A percentile compares a stretch with the other conserved stretches of the same genome.
phyloP scores from a whole-genome alignment of 2,113 vertebrate species.

The Chaenocephalus aceratus region DNA sequence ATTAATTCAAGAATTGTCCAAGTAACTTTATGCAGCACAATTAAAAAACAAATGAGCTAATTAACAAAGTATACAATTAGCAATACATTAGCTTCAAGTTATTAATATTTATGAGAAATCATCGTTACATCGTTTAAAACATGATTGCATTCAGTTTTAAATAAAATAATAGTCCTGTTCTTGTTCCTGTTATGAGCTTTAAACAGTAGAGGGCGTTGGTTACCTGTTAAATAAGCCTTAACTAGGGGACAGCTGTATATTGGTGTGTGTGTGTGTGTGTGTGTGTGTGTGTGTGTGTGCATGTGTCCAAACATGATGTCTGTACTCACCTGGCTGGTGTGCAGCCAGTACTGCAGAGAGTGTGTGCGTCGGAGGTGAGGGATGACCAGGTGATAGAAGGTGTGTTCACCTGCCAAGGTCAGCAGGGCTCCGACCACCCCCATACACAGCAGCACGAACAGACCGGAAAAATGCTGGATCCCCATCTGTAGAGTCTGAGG shows the following conservation, averaged over 20 bases:
- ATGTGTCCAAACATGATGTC: background rate
- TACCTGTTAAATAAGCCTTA: constrained; percentile 13
- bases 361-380: constrained; percentile 88
- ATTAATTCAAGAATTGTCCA: background rate
- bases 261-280: constrained; percentile 6
- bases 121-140: background rate
- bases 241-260: constrained; percentile 1
- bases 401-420: constrained; percentile 89
- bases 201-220: constrained; percentile 67
- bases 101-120: constrained; percentile 18
- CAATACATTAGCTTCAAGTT: constrained; percentile 27
- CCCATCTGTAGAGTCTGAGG: constrained; percentile 94
- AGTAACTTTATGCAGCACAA: constrained; percentile 2
- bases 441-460: constrained; percentile 93
- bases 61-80: constrained; percentile 32
- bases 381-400: constrained; percentile 91
- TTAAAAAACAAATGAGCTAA: constrained; percentile 22
- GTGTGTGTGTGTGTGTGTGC: background rate
- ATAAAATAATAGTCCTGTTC: background rate
- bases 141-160: constrained; percentile 6
- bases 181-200: background rate
- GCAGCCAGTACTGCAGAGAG: constrained; percentile 93
- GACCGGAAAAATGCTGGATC: constrained; percentile 93
- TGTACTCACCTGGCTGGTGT: constrained; percentile 92
- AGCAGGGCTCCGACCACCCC: constrained; percentile 92